Evolutionary conservation across 1,140 invertebrate species (phyloP).

Genomic region (Orchesella cincta): DNA sequence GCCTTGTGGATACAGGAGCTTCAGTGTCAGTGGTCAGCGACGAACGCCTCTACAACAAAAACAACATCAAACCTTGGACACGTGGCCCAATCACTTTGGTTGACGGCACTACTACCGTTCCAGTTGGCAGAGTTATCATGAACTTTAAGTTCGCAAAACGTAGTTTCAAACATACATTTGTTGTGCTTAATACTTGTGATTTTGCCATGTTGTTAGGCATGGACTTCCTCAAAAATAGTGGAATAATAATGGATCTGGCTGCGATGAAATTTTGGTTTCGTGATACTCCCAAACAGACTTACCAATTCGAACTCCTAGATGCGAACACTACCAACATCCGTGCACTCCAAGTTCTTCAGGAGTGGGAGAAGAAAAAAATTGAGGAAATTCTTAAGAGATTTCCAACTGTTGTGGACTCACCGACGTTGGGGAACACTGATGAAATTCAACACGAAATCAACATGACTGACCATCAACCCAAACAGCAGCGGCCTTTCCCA

Average conservation of each 20-base stretch:
- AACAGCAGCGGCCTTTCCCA: not conserved
- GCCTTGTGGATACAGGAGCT: not conserved
- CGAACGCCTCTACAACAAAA: not conserved
- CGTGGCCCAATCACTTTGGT: not conserved
- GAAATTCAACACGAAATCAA: not conserved
- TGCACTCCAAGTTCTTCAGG: not conserved
- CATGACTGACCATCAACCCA: not conserved
- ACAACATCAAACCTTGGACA: not conserved
- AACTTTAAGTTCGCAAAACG: not conserved
- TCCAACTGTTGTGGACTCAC: not conserved
- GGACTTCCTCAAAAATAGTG: not conserved
- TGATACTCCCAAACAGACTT: not conserved
- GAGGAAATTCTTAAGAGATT: not conserved
- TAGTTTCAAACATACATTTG: not conserved
- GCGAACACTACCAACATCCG: not conserved
- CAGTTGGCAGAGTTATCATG: not conserved
- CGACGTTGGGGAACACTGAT: not conserved
- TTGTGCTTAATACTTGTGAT: not conserved
- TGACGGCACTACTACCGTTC: not conserved
- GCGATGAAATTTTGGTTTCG: not conserved
- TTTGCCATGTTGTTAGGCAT: conserved; percentile 6
- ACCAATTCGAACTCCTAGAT: not conserved
- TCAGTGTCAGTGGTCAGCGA: not conserved
- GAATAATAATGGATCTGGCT: not conserved
- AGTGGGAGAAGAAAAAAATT: not conserved